Conservation (phyloP, 2,888 invertebrate species). For the Nematopogon swammerdamellus region DNA sequence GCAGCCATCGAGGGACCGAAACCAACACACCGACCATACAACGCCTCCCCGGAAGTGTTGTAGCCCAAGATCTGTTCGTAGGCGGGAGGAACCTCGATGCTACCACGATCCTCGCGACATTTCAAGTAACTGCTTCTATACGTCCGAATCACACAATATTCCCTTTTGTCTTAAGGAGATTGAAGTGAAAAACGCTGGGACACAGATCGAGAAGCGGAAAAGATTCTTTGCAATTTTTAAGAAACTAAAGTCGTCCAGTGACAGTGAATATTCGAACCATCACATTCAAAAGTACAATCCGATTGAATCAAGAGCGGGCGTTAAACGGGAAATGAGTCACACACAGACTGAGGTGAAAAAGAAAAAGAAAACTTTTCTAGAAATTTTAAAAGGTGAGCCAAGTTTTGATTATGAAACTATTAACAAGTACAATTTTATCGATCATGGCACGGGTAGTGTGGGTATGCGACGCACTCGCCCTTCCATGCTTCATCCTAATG, state of each 20-base stretch:
- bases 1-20: neutral
- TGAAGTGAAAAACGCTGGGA: slow-evolving; percentile 40
- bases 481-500: neutral
- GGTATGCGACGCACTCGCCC: neutral
- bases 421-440: neutral
- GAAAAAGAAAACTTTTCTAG: neutral
- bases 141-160: slow-evolving; percentile 17
- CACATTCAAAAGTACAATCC: too few species aligned
- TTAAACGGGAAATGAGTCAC: too few species aligned
- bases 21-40: too few species aligned
- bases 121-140: neutral
- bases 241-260: neutral
- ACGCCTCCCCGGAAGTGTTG: neutral
- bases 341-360: neutral
- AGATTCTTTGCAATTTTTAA: neutral
- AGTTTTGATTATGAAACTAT: neutral
- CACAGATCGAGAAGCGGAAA: slow-evolving; percentile 34
- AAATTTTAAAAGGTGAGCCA: neutral
- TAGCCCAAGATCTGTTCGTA: neutral
- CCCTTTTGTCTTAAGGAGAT: slow-evolving; percentile 40
- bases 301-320: too few species aligned
- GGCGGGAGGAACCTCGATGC: neutral
- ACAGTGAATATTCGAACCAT: too few species aligned
- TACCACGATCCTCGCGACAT: neutral
- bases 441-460: neutral